Base-by-base conservation (phyloP, 2,888 invertebrate species). In the Erpobdella octoculata region DNA sequence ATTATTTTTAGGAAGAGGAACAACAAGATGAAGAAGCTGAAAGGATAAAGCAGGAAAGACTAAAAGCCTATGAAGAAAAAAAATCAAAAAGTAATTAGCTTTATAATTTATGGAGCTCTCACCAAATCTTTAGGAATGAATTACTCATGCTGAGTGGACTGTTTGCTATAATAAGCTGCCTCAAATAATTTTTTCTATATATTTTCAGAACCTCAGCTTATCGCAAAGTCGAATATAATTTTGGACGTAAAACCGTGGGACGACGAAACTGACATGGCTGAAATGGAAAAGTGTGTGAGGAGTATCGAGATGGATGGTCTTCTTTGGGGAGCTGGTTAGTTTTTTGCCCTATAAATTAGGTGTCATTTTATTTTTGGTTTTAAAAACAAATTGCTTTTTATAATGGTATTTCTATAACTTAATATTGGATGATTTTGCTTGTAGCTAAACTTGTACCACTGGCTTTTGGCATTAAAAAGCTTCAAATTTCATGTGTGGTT, bases 221-320 rank as follows among this genome's bases (percentile, higher is more conserved):
- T 98, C 84, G 97, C 97, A 72, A 98, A 97, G 82, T 95, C 94
- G 58, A 93, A 91, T 78, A 90, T 97, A 76, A 87, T 97, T 77
- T 86, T 97, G 66, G 96, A 97, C 83, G 93, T 96, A 18, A 98
- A 98, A 84, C 94, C 94, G 0, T 96, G 96, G 96, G 95, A 93
- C 83, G 96, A 97, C 86, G 93, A 93, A 83, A 96, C 95, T 46
- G 91, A 96, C 79, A 91, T 96, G 90, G 88, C 87, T 77, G 88
- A 88, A 82, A 88, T 97, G 89, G 96, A 97, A 82, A 66, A 74
- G 67, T 72, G 61, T 25, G 77, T 77, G 9, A 71, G 77, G n/a
- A 41, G 72, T 36, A 90, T 97, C 79, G 86, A 85, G 79, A 91
- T 91, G 89, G 95, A 96, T 75, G 97, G 97, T n/a, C 89, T 97